Percentiles rank a stretch among this genome's conserved stretches.
phyloP scores from a whole-genome alignment of 2,888 invertebrate species.

The Nebria salina region DNA sequence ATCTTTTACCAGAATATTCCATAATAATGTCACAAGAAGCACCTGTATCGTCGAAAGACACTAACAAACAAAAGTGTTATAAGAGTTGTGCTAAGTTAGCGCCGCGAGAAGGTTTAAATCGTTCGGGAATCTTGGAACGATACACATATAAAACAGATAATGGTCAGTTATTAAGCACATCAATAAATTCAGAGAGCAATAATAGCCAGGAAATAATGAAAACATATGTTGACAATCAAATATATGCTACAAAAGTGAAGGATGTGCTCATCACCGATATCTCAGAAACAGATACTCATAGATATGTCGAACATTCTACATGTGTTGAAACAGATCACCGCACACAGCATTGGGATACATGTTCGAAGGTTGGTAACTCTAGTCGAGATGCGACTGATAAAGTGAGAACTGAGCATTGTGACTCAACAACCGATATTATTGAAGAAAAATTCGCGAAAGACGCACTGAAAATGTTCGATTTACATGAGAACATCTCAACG shows the following conservation, averaged over 20 bases:
- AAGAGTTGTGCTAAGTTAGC: not conserved
- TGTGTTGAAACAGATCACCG: too few species aligned
- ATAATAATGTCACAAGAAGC: conserved; percentile 38
- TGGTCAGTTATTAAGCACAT: conserved; percentile 30
- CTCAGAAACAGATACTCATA: conserved; percentile 25
- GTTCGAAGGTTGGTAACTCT: conserved; percentile 19
- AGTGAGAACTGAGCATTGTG: conserved; percentile 44
- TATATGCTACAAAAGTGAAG: not conserved
- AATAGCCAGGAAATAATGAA: not conserved
- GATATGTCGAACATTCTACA: not conserved
- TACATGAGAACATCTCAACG: not conserved
- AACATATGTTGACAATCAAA: not conserved
- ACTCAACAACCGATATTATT: conserved; percentile 44
- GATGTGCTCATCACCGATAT: conserved; percentile 21
- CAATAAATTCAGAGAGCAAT: conserved; percentile 8
- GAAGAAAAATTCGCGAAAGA: conserved; percentile 31
- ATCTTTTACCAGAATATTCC: conserved; percentile 5
- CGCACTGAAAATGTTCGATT: conserved; percentile 3
- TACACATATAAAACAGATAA: conserved; percentile 42
- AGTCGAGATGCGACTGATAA: conserved; percentile 15
- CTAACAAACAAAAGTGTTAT: not conserved
- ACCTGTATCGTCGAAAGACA: not conserved
- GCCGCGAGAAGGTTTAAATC: not conserved
- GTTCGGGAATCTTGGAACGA: conserved; percentile 40
- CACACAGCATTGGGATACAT: conserved; percentile 11